phyloP scores from a whole-genome alignment of 2,797 vertebrate species.

The Hydrocynus forskahlii region DNA sequence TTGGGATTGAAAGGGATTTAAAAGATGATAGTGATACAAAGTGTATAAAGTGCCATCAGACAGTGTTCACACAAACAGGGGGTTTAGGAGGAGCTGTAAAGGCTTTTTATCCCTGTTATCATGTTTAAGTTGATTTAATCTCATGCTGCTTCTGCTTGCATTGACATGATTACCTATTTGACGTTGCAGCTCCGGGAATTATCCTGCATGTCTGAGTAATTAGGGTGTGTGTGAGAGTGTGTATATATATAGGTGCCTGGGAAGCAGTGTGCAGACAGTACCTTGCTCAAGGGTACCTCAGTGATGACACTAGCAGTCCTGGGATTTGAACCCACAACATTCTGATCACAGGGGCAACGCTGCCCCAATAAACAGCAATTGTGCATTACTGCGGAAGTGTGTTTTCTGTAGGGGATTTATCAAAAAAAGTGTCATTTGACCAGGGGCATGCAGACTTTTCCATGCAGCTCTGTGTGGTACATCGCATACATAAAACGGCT shows the following conservation, averaged over 20 bases:
- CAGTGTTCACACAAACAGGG: slow-evolving; percentile 56
- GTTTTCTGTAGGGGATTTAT: too few species aligned
- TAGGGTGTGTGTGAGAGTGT: background rate
- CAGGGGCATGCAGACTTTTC: background rate
- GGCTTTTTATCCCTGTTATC: slow-evolving; percentile 67
- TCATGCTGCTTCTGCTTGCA: slow-evolving; percentile 60
- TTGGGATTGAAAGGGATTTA: slow-evolving; percentile 59
- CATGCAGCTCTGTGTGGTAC: too few species aligned
- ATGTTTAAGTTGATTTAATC: slow-evolving; percentile 71
- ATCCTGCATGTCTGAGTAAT: slow-evolving; percentile 28
- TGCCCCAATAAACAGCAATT: too few species aligned
- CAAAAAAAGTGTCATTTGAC: background rate
- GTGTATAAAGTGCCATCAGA: slow-evolving; percentile 64
- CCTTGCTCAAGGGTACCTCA: too few species aligned
- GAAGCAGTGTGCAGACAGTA: too few species aligned
- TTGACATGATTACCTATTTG: slow-evolving; percentile 60
- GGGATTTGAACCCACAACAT: too few species aligned
- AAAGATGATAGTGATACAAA: slow-evolving; percentile 47
- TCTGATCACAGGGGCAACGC: too few species aligned
- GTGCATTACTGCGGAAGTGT: too few species aligned
- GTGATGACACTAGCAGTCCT: too few species aligned
- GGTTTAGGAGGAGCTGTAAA: slow-evolving; percentile 68
- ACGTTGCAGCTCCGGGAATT: slow-evolving; percentile 37
- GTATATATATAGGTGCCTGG: too few species aligned
- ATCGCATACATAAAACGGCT: background rate